Percentiles rank a stretch among this genome's conserved stretches.
Conservation (phyloP, 2,797 vertebrate genomes). For the Falco berigora region DNA sequence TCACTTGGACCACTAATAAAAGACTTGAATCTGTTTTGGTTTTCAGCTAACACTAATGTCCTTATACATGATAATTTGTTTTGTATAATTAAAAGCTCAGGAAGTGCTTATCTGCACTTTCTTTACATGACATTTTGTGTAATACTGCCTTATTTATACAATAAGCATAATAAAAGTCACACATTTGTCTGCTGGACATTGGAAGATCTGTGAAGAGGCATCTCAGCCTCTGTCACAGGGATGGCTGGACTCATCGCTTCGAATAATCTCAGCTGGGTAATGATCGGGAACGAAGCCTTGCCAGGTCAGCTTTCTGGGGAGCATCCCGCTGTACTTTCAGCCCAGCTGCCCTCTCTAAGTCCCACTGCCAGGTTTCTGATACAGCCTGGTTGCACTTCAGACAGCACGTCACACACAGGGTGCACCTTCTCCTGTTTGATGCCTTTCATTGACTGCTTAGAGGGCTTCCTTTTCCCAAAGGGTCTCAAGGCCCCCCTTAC, state of each 20-base stretch:
- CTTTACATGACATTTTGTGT: background rate
- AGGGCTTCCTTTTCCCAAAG: background rate
- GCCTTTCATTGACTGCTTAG: background rate
- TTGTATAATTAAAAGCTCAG: background rate
- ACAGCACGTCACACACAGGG: accelerated
- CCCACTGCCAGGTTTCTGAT: background rate
- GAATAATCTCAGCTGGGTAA: background rate
- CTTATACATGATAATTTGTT: background rate
- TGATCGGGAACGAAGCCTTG: background rate
- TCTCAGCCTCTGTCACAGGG: background rate
- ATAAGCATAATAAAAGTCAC: background rate
- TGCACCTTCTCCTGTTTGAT: background rate
- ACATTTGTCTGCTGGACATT: background rate
- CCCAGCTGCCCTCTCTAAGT: background rate
- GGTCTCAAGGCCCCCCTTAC: background rate
- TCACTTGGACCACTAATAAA: background rate
- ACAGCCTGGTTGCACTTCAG: background rate
- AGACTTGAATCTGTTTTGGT: background rate
- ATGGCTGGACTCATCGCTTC: background rate
- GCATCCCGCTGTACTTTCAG: background rate
- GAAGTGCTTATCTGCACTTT: background rate
- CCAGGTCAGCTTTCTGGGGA: background rate
- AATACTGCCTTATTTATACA: background rate
- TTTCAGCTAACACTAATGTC: background rate
- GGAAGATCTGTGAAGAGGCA: background rate